Conservation (phyloP, 2,797 vertebrate species). For the Pseudochirops cupreus region DNA sequence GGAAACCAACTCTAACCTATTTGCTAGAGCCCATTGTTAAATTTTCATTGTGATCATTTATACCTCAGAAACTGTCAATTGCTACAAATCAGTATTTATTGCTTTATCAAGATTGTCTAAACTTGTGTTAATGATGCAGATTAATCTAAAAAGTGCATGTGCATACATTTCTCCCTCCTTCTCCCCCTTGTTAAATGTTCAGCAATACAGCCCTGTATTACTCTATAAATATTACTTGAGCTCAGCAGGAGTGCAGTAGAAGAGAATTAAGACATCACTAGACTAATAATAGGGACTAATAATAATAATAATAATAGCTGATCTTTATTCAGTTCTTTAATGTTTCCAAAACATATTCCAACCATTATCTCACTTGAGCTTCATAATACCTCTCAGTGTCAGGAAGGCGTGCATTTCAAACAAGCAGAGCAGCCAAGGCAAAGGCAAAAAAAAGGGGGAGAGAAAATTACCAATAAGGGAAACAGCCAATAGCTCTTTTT, state of each 20-base stretch:
- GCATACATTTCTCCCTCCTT: no score
- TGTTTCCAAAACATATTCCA: no score
- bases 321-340: no score
- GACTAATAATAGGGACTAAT: no score
- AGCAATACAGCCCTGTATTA: neutral
- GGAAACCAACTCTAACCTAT: neutral
- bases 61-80: neutral
- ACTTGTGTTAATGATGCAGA: neutral
- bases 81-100: neutral
- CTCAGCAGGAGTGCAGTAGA: no score
- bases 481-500: neutral
- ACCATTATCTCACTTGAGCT: no score
- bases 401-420: no score
- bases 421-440: neutral
- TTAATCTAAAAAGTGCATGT: no score
- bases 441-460: neutral
- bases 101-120: neutral
- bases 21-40: neutral
- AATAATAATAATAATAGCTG: no score
- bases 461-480: neutral
- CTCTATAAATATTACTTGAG: no score
- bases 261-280: no score
- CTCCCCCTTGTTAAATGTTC: neutral
- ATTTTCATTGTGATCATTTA: neutral
- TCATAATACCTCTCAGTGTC: no score